Evolutionary conservation across 2,888 invertebrate species (phyloP), one percentile per base, ranked within the genome.

Genomic region (Dynastes tityus): DNA sequence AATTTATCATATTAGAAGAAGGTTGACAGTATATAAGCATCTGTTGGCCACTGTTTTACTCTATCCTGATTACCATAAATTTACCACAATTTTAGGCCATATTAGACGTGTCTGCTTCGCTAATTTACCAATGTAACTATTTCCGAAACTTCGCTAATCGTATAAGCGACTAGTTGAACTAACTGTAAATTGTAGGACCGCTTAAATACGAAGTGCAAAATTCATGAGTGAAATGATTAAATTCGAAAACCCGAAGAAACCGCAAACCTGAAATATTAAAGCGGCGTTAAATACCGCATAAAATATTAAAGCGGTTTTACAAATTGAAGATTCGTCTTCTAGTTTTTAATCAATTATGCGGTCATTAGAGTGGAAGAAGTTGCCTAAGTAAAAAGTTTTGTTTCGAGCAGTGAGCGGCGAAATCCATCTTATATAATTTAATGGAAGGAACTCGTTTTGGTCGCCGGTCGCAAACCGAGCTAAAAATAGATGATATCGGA

Each of bases 321-420:
- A 73, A 73, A 73, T 73, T 73, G 40, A 58, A 11, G 37, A 73
- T 73, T 73, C 73, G 40, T 73, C 73, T 73, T 73, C 58, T 73
- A 61, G 73, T 58, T 73, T 73, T 73, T 73, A 73, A 73, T 73
- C 73, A 73, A 73, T 73, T 73, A 73, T 73, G 58, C 58, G 73
- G 73, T 58, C 73, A 73, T 73, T 73, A 55, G 73, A 45, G 73
- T 58, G 73, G 73, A 73, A 73, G 73, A 58, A 73, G 73, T 73
- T 73, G 40, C 40, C 40, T 73, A 40, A 73, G 73, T 73, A 73
- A 73, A 58, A 73, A 73, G 73, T 73, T 73, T 73, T 58, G 73
- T 55, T 73, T 71, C 58, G 22, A 37, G 16, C 58, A 73, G 40
- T 22, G 37, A 40, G 22, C 27, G 27, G 73, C 22, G n/a, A 13